These are phyloP conservation scores for Tenrec ecaudatus DNA, from an alignment of 2,113 vertebrate species.

Conservation along the genomic window DNA sequence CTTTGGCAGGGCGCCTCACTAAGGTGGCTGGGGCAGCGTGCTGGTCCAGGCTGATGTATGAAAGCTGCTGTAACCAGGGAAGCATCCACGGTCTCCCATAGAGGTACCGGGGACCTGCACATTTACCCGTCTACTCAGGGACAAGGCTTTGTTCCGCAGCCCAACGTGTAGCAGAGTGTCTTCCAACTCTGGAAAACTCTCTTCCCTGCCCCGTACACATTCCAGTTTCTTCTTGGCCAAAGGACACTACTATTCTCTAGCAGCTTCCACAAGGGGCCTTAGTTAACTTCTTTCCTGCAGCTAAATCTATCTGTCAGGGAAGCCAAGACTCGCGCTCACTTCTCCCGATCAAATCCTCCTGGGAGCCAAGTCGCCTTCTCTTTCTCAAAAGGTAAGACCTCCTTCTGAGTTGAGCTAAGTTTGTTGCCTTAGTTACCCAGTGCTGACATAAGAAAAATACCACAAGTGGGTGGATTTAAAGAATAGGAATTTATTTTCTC, in stretches of 20 bases:
- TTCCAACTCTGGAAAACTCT: background rate
- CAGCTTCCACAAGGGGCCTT: background rate
- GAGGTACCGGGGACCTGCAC: background rate
- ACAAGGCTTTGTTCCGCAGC: background rate
- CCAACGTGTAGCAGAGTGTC: background rate
- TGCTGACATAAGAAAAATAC: background rate
- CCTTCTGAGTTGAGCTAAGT: background rate
- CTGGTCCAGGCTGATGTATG: accelerated
- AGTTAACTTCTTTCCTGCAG: background rate
- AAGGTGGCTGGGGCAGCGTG: background rate
- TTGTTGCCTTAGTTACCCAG: background rate
- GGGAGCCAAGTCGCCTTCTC: background rate
- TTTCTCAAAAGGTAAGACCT: background rate
- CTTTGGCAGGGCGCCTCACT: background rate
- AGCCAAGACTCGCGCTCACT: background rate
- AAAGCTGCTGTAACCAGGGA: background rate
- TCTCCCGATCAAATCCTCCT: background rate
- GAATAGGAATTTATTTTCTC: background rate
- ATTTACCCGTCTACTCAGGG: background rate
- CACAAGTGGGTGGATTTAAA: background rate
- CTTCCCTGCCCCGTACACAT: background rate
- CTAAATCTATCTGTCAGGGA: background rate
- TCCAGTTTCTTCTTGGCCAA: background rate
- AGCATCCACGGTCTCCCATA: accelerated
- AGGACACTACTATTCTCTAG: background rate